phyloP scores from a whole-genome alignment of 2,888 invertebrate genomes.

The Aleiodes testaceus region DNA sequence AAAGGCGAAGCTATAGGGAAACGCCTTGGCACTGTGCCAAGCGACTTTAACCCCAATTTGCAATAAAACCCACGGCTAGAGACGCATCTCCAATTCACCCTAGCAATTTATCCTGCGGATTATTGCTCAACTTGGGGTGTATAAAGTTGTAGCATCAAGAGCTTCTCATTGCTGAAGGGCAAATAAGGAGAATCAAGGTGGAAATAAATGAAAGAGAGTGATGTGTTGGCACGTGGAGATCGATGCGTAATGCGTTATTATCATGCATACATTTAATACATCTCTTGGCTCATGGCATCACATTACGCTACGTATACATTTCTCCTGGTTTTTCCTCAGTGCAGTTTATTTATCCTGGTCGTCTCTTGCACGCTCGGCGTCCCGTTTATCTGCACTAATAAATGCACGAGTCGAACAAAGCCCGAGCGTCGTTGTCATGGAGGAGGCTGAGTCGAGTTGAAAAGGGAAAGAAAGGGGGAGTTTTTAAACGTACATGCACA shows the following conservation, averaged over 20 bases:
- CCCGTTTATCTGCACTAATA: constrained; percentile 64
- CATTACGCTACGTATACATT: constrained; percentile 42
- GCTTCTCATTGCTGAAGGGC: not conserved
- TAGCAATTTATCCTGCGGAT: constrained; percentile 20
- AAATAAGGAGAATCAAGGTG: not conserved
- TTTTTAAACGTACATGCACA: constrained; percentile 21
- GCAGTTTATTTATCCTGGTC: constrained; percentile 34
- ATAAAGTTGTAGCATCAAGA: not conserved
- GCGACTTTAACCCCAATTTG: constrained; percentile 69
- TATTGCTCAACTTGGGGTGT: constrained; percentile 8
- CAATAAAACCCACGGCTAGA: constrained; percentile 59
- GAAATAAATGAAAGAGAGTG: not conserved
- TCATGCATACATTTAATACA: not conserved
- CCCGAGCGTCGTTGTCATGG: constrained; percentile 28
- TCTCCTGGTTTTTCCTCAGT: not conserved
- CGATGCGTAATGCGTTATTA: constrained; percentile 17
- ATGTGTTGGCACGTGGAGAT: constrained; percentile 11
- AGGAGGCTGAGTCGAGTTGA: not conserved
- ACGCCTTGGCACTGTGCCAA: constrained; percentile 65
- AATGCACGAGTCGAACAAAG: constrained; percentile 62
- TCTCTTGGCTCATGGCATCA: constrained; percentile 46
- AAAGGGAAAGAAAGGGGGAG: not conserved
- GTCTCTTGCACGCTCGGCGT: constrained; percentile 39
- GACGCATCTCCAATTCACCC: constrained; percentile 41
- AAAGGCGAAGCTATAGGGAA: constrained; percentile 47